Conservation (phyloP, 2,113 vertebrate genomes). For the Neodon shergylaensis region DNA sequence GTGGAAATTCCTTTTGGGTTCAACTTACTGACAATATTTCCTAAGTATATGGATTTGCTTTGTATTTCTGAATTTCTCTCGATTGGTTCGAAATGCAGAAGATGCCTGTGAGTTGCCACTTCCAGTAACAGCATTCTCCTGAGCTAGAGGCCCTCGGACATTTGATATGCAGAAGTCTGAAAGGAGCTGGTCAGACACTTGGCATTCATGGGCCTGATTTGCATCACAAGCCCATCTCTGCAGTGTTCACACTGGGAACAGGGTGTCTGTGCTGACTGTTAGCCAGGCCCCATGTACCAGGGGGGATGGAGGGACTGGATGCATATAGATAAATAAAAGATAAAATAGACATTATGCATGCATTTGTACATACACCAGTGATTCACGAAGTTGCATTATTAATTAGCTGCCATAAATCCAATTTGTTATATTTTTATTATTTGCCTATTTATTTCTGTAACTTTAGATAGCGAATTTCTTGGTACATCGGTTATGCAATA, state of each 20-base stretch:
- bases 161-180: not conserved
- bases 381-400: not conserved
- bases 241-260: no score
- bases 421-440: not conserved
- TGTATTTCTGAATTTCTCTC: not conserved
- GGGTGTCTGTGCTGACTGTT: fast-evolving
- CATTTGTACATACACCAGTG: not conserved
- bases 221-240: not conserved
- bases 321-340: not conserved
- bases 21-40: not conserved
- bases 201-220: not conserved
- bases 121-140: not conserved
- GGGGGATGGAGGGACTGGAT: not conserved
- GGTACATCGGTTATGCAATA: not conserved
- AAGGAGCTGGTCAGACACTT: not conserved
- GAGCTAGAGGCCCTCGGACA: not conserved
- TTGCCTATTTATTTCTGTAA: not conserved
- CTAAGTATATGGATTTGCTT: not conserved
- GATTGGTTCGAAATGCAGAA: not conserved
- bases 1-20: conserved; percentile 35
- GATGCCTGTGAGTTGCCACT: not conserved
- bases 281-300: not conserved
- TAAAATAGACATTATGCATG: not conserved
- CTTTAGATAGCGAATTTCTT: conserved; percentile 4
- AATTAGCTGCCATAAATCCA: not conserved